Evolutionary conservation across 2,797 vertebrate species (phyloP).

Genomic region (Thaleichthys pacificus): DNA sequence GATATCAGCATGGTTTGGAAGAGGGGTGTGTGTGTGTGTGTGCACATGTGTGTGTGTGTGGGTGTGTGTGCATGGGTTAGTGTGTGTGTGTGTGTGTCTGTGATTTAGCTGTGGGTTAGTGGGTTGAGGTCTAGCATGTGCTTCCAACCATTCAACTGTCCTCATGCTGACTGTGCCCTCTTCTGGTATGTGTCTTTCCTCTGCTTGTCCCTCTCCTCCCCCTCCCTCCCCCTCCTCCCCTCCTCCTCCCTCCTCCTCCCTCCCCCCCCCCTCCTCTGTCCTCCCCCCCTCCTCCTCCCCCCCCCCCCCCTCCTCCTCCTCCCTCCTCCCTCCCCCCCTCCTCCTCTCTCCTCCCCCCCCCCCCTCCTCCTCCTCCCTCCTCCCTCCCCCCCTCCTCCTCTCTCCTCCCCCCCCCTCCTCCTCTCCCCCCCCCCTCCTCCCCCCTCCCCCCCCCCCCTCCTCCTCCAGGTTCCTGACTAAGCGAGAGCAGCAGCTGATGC

Average conservation of each 20-base stretch:
- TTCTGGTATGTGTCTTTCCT: neutral
- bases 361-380: constrained; percentile 13
- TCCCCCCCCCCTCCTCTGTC: neutral
- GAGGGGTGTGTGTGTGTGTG: constrained; percentile 8
- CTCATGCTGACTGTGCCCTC: constrained; percentile 31
- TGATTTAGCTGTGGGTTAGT: neutral
- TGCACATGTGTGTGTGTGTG: neutral
- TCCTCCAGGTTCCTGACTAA: constrained; percentile 90
- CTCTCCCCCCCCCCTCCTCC: neutral
- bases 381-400: constrained; percentile 2
- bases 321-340: neutral
- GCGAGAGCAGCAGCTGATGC: constrained; percentile 93
- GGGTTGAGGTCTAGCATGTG: constrained; percentile 32
- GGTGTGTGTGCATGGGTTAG: constrained; percentile 7
- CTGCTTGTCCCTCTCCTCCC: neutral
- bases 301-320: neutral
- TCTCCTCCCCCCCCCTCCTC: neutral
- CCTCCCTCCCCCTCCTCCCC: neutral
- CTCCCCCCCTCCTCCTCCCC: constrained; percentile 7
- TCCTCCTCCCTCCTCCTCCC: constrained; percentile 1
- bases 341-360: constrained; percentile 18
- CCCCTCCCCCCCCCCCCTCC: constrained; percentile 25
- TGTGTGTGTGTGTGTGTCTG: constrained; percentile 24
- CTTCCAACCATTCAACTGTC: constrained; percentile 31
- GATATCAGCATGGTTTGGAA: constrained; percentile 47